Conservation (phyloP, 2,888 invertebrate species). For the Luperina testacea region DNA sequence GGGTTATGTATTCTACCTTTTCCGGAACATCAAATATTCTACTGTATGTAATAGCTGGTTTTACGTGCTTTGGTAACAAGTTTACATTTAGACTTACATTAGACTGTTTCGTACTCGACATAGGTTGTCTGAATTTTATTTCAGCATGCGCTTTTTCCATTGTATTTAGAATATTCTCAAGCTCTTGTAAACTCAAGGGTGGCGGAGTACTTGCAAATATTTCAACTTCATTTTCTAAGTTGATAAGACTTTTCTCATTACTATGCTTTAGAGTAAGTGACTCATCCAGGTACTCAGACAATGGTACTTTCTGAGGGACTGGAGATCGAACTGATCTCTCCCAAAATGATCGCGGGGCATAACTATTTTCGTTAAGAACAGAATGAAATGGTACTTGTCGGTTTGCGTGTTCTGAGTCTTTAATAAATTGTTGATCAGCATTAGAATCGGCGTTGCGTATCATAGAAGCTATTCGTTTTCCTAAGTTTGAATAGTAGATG, state of each 20-base stretch:
- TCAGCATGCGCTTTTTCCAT: constrained; percentile 68
- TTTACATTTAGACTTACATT: constrained; percentile 76
- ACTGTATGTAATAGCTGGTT: constrained; percentile 21
- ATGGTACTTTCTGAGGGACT: constrained; percentile 51
- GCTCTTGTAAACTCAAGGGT: constrained; percentile 77
- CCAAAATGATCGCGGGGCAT: constrained; percentile 81
- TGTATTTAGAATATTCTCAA: constrained; percentile 81
- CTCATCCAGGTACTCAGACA: constrained; percentile 60
- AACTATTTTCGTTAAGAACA: constrained; percentile 74
- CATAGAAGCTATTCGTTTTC: constrained; percentile 84
- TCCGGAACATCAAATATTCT: constrained; percentile 17
- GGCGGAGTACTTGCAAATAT: constrained; percentile 73
- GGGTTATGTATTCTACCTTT: constrained; percentile 13
- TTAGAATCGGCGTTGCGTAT: constrained; percentile 78
- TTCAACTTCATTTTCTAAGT: constrained; percentile 83
- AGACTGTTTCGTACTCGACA: constrained; percentile 30
- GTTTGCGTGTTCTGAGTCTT: constrained; percentile 44
- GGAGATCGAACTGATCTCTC: constrained; percentile 85
- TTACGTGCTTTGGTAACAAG: constrained; percentile 69
- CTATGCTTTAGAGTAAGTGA: constrained; percentile 71
- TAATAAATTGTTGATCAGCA: constrained; percentile 72
- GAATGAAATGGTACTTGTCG: constrained; percentile 57
- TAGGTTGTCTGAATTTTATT: constrained; percentile 42
- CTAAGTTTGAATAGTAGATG: constrained; percentile 80
- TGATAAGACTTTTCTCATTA: constrained; percentile 76